Base-by-base conservation (phyloP, 2,888 invertebrate genomes). In the Cephus pygmeus region DNA sequence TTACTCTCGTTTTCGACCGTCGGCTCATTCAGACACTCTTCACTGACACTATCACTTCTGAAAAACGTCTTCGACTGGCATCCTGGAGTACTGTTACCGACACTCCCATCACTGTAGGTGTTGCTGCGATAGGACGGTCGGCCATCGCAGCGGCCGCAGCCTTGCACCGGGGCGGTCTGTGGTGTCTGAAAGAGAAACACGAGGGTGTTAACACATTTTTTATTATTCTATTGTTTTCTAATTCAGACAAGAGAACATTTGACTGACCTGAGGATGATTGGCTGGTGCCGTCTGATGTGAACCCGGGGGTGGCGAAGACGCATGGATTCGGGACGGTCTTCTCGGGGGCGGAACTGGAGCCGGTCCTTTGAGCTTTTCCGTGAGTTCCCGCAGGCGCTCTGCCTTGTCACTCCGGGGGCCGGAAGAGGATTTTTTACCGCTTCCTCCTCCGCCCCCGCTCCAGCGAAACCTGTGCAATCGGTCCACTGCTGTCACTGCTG, bases 401-500 rank as follows among this genome's bases (percentile, higher is more conserved):
- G 96, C 94, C 91, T 95, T 95, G 89, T 95, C 95, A 89, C 94
- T 90, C 84, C 90, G 89, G 88, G 90, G 88, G 87, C 88, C 86
- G 85, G 90, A 89, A 88, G 89, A 89, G 85, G 89, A 88, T 82
- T 89, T 90, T 80, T 89, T 85, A 77, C 83, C 88, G 77, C 80
- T 77, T 84, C 90, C 89, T 85, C 90, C 90, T 84, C 89, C 89
- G 87, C 90, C 90, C 86, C 90, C 89, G 88, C 90, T 88, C 90
- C 90, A 89, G 85, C 96, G 95, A 92, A 95, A 94, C 92, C 95
- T 95, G 91, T 96, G 96, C 92, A 96, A 93, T 87, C 96, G 96
- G 93, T 96, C 96, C 95, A 96, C 95, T 91, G 95, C 95, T 94
- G 95, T 94, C 92, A 89, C 90, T 80, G 89, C 88, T 85, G 89